phyloP scores from a whole-genome alignment of 2,797 vertebrate species.

The Phrynocephalus forsythii region DNA sequence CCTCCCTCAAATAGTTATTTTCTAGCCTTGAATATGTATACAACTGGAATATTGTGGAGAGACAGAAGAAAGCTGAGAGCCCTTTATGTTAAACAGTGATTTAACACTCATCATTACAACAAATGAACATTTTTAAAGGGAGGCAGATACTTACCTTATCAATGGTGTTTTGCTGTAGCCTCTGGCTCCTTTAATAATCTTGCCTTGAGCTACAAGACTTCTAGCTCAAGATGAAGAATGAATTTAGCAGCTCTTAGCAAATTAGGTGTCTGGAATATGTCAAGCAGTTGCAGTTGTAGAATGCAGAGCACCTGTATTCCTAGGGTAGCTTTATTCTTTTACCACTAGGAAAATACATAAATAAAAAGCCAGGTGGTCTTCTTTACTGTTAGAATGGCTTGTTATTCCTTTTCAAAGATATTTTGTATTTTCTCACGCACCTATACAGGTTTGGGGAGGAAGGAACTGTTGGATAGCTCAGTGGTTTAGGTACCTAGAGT shows the following conservation, averaged over 20 bases:
- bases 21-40: not conserved
- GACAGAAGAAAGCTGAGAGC: not conserved
- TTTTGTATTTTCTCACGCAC: not conserved
- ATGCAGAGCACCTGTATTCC: not conserved
- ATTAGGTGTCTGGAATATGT: not conserved
- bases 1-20: not conserved
- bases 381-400: not conserved
- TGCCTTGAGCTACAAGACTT: not conserved
- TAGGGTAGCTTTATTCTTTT: not conserved
- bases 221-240: not conserved
- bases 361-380: not conserved
- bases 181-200: not conserved
- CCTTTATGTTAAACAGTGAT: conserved; percentile 12
- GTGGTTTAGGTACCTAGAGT: too few relatives aligned
- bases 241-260: conserved; percentile 13
- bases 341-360: not conserved
- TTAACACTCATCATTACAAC: conserved; percentile 18
- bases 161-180: not conserved
- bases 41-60: not conserved
- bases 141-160: rapidly evolving
- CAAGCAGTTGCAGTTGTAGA: not conserved
- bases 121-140: conserved; percentile 12
- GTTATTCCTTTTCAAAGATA: not conserved
- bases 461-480: too few relatives aligned
- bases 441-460: not conserved